Evolutionary conservation across 1,140 invertebrate species (phyloP).

Genomic region (Drosophila nikananu): DNA sequence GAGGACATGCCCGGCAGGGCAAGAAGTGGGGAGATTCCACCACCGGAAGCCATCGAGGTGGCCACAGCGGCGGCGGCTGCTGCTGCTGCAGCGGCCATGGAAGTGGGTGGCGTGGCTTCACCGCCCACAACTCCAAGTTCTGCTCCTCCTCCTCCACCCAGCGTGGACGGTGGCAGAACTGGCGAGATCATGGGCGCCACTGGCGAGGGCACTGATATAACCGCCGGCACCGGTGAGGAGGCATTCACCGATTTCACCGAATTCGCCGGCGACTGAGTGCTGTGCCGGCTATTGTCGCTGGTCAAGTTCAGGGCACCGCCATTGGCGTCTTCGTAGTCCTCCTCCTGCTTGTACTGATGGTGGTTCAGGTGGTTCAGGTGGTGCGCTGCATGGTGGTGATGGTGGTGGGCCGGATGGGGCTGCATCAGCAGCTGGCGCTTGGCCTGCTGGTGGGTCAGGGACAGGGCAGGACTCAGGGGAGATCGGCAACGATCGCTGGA

Average conservation of each 20-base stretch:
- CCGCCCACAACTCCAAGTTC: constrained; percentile 1
- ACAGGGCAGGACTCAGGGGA: constrained; percentile 65
- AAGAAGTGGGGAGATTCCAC: constrained; percentile 66
- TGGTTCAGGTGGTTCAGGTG: constrained; percentile 41
- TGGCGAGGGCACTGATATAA: constrained; percentile 29
- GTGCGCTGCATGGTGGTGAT: constrained; percentile 29
- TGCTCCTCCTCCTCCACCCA: constrained; percentile 4
- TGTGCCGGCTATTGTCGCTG: constrained; percentile 82
- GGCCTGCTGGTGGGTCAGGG: constrained; percentile 67
- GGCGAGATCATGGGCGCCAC: constrained; percentile 57
- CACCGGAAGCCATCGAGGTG: constrained; percentile 24
- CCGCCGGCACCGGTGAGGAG: constrained; percentile 39
- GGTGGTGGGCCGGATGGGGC: constrained; percentile 65
- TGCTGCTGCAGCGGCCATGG: constrained; percentile 64
- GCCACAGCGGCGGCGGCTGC: constrained; percentile 62
- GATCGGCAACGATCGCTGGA: constrained; percentile 81
- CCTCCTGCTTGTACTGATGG: constrained; percentile 66
- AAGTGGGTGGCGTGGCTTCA: constrained; percentile 23
- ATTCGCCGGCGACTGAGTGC: constrained; percentile 73
- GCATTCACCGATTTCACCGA: constrained; percentile 64
- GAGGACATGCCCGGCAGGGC: constrained; percentile 68
- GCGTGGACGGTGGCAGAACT: constrained; percentile 31
- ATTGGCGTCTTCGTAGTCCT: constrained; percentile 73
- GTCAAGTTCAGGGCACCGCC: constrained; percentile 79
- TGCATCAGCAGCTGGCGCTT: constrained; percentile 69